Percentiles rank a stretch among this genome's conserved stretches.
Evolutionary conservation across 2,888 invertebrate genomes (phyloP).

Genomic region (Drosophila villosipedis): DNA sequence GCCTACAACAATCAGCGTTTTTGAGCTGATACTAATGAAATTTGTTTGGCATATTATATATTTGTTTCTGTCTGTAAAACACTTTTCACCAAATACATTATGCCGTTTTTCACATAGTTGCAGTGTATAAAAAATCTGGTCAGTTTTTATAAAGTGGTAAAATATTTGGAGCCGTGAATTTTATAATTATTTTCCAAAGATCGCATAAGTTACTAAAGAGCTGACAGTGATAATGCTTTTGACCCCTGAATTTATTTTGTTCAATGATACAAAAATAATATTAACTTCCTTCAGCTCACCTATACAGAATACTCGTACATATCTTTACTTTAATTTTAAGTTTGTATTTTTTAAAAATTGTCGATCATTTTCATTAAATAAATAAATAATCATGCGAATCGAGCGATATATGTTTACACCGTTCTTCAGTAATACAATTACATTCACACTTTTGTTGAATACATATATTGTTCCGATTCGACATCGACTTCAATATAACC

Average conservation of each 20-base stretch:
- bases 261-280: not conserved
- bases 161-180: not conserved
- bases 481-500: not conserved
- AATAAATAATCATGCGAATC: not conserved
- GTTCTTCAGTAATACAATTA: not conserved
- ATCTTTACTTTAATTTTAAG: not conserved
- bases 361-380: fast-evolving
- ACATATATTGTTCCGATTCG: too few species aligned
- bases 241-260: not conserved
- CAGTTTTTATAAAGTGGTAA: not conserved
- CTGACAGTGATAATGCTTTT: not conserved
- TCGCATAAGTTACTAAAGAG: not conserved
- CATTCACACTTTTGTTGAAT: not conserved
- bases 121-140: not conserved
- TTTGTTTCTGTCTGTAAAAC: not conserved
- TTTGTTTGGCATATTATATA: not conserved
- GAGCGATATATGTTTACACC: not conserved
- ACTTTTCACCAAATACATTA: not conserved
- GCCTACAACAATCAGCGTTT: not conserved
- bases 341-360: not conserved
- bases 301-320: not conserved
- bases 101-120: not conserved
- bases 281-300: not conserved
- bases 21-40: not conserved
- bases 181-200: not conserved